Evolutionary conservation across 1,140 invertebrate genomes (phyloP), one percentile per base, ranked within the genome.

Genomic region (Ostrea denselamellosa): DNA sequence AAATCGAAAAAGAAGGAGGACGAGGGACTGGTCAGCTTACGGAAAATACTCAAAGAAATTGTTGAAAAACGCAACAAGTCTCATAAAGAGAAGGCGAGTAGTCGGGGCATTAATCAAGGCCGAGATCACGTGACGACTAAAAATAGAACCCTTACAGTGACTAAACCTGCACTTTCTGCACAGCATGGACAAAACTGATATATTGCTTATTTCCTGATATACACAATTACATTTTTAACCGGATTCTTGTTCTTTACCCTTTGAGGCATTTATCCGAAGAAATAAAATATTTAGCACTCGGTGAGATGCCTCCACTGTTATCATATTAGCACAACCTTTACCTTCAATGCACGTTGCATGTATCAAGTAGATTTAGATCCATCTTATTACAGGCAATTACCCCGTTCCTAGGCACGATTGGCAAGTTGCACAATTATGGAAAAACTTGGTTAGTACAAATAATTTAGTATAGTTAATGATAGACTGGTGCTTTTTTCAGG

Each of bases 11-110:
- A 90, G 22, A 90, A 90, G 53, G 90, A 92, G 58, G 93, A 93
- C 56, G 77, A 90, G 68, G 90, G 92, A 12, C 90, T 93, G 14
- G 89, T 91, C 51, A 89, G 89, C 56, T 88, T 93, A 22, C 89
- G 91, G 28, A 91, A 92, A 88, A 92, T 92, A 56, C 88, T 93
- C n/a, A 91, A 89, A 77, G 91, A 93, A 22, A 85, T 93, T 65
- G 91, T 93, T 65, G 89, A 90, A 53, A 93, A 93, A 88, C 77
- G 93, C 28, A 93, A 92, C 71, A 90, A 91, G 87, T 83, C 86
- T 44, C 90, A 91, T 62, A 91, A 90, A 83, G 91, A 91, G 86
- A 91, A 91, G 91, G 91, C 91, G 87, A 91, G 91, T 91, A 90
- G 25, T 62, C 77, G 86, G n/a, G 85, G 82, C 17, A 85, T 22